These are phyloP conservation scores for Mythimna vitellina DNA, from an alignment of 2,888 invertebrate genomes.

Conservation along the genomic window DNA sequence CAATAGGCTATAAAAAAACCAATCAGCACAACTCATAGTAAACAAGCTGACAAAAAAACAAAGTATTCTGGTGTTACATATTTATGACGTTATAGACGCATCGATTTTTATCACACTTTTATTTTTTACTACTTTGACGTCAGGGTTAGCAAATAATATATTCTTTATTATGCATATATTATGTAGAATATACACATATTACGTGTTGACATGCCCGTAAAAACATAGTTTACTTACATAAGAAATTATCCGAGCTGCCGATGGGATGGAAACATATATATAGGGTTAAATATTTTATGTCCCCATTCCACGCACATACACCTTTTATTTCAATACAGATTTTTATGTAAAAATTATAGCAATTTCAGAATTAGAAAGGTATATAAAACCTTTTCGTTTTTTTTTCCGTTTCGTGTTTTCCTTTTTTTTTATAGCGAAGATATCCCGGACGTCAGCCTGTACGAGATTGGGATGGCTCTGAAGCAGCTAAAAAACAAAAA, in stretches of 20 bases:
- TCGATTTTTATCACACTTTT: not conserved
- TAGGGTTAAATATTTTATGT: not conserved
- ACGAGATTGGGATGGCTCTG: no score
- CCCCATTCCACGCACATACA: not conserved
- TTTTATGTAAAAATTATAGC: no score
- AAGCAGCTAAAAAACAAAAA: no score
- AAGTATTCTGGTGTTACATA: not conserved
- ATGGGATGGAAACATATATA: not conserved
- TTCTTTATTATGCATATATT: not conserved
- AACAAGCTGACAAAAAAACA: no score
- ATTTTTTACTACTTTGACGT: not conserved
- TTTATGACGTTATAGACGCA: not conserved
- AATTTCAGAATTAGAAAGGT: no score
- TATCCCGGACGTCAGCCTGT: no score
- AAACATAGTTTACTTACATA: not conserved
- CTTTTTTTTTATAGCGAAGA: no score
- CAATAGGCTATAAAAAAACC: no score
- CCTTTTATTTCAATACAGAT: not conserved
- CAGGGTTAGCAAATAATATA: slow-evolving; percentile 3
- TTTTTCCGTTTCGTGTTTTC: no score
- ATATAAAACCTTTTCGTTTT: no score
- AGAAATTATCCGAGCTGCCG: not conserved
- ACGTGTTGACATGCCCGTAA: not conserved
- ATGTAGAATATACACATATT: no score
- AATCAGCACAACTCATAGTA: no score